Conservation (phyloP, 2,888 invertebrate species). For the Temnothorax rugatulus region DNA sequence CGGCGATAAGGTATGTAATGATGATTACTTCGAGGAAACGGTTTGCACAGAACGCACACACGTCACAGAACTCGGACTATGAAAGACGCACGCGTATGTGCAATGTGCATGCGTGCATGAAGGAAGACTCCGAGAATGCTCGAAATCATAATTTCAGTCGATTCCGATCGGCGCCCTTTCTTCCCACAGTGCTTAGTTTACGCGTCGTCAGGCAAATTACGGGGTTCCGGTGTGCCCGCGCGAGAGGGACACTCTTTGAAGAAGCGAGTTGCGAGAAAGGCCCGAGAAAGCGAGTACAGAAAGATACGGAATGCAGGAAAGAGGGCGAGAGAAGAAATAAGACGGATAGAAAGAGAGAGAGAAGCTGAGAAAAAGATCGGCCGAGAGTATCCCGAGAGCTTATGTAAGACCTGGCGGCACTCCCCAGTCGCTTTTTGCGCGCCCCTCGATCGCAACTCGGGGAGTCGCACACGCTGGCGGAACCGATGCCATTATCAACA, state of each 20-base stretch:
- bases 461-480: constrained; percentile 16
- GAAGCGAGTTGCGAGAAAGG: background rate
- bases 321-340: constrained; percentile 22
- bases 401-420: constrained; percentile 25
- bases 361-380: background rate
- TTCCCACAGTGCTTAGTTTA: constrained; percentile 77
- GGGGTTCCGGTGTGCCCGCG: constrained; percentile 73
- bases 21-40: constrained; percentile 78
- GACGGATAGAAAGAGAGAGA: background rate
- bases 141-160: constrained; percentile 71
- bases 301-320: constrained; percentile 26
- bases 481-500: constrained; percentile 7
- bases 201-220: constrained; percentile 76
- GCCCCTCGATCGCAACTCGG: constrained; percentile 29
- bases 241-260: constrained; percentile 56
- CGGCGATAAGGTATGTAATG: constrained; percentile 71
- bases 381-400: constrained; percentile 7
- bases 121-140: constrained; percentile 42
- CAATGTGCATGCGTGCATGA: constrained; percentile 8
- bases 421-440: constrained; percentile 26
- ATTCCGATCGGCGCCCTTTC: constrained; percentile 54
- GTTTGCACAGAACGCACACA: constrained; percentile 15
- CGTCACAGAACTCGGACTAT: too few relatives aligned
- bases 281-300: background rate
- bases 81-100: background rate